Evolutionary conservation across 2,113 vertebrate species (phyloP).

Genomic region (Python bivittatus): DNA sequence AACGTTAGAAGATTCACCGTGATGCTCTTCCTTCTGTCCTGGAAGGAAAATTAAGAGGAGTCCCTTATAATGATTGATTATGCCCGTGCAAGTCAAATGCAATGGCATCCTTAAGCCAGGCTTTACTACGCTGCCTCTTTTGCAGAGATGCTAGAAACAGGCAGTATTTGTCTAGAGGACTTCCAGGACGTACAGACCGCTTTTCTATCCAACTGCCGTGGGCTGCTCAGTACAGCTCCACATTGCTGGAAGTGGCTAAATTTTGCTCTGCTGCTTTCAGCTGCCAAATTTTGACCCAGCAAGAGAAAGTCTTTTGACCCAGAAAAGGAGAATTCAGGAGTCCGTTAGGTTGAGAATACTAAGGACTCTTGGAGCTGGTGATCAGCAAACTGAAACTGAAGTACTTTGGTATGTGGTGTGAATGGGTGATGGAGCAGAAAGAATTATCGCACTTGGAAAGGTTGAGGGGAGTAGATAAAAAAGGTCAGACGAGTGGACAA

Average conservation of each 20-base stretch:
- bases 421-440: too few species aligned
- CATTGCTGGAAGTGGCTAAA: neutral
- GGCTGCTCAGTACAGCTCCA: too few species aligned
- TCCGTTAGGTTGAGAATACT: too few species aligned
- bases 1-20: neutral
- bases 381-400: neutral
- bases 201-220: too few species aligned
- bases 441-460: neutral
- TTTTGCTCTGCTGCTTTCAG: neutral
- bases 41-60: neutral
- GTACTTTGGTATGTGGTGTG: neutral
- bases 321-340: too few species aligned
- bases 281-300: neutral
- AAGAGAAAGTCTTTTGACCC: too few species aligned
- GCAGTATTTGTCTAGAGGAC: neutral
- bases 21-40: neutral
- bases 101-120: rapidly evolving
- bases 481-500: neutral
- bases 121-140: neutral
- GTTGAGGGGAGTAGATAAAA: neutral
- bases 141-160: neutral
- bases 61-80: too few species aligned
- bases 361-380: neutral
- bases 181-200: neutral
- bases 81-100: neutral